phyloP scores from a whole-genome alignment of 64 coral and sea anemone species.

The Exaiptasia diaphana region DNA sequence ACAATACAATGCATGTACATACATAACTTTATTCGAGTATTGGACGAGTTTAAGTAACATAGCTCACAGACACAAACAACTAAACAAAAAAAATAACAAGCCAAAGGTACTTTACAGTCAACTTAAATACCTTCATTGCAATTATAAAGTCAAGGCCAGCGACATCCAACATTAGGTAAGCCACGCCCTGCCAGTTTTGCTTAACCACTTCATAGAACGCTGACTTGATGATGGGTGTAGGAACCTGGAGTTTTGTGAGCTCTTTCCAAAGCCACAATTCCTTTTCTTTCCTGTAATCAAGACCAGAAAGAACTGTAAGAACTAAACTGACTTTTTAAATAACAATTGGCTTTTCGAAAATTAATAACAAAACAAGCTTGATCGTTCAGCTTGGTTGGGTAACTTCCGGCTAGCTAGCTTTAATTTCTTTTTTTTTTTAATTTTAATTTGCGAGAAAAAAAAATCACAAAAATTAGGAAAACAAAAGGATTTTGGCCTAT shows the following conservation, averaged over 20 bases:
- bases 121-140: slow-evolving; percentile 68
- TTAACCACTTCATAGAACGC: slow-evolving; percentile 74
- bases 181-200: slow-evolving; percentile 82
- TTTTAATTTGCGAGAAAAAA: background rate
- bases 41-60: too few species aligned
- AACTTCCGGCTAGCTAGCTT: too few species aligned
- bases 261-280: slow-evolving; percentile 56
- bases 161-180: slow-evolving; percentile 81
- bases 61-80: too few species aligned
- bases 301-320: background rate
- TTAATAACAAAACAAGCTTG: background rate
- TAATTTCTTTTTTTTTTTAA: background rate
- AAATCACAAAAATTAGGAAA: background rate
- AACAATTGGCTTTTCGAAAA: background rate
- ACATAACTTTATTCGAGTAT: too few species aligned
- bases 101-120: too few species aligned
- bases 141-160: slow-evolving; percentile 77
- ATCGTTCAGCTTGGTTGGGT: too few species aligned
- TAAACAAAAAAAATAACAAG: too few species aligned
- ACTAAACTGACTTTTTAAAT: background rate
- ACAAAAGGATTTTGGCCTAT: too few species aligned
- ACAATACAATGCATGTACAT: too few species aligned
- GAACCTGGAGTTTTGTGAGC: slow-evolving; percentile 25
- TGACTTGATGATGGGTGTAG: slow-evolving; percentile 54
- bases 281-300: slow-evolving; percentile 34